Evolutionary conservation across 92 coral and sea anemone species (phyloP).

Genomic region (Paragorgia papillata): DNA sequence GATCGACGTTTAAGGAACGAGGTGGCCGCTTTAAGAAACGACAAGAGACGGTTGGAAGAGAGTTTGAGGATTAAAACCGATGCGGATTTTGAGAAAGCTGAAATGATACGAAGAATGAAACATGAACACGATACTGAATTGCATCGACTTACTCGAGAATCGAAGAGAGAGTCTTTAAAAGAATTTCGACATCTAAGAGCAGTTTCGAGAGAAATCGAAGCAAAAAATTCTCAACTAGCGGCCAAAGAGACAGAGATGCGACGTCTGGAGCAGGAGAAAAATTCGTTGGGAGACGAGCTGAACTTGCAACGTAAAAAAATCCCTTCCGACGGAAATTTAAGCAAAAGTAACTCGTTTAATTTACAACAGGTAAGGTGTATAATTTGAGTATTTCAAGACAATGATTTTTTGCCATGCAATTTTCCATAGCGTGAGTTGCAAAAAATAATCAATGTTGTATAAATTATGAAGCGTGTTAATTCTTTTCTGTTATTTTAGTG

Average conservation of each 20-base stretch:
- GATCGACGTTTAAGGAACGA: conserved; percentile 79
- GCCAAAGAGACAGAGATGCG: conserved; percentile 85
- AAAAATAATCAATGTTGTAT: conserved; percentile 1
- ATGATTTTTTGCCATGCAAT: conserved; percentile 5
- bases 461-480: not conserved
- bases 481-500: not conserved
- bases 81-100: conserved; percentile 94
- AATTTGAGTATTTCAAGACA: not conserved
- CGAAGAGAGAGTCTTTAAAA: conserved; percentile 87
- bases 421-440: conserved; percentile 13
- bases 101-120: conserved; percentile 78
- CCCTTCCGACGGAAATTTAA: conserved; percentile 19
- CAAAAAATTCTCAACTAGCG: conserved; percentile 85
- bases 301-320: conserved; percentile 51
- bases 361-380: conserved; percentile 22
- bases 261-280: conserved; percentile 83
- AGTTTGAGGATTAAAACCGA: conserved; percentile 71
- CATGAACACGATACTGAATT: conserved; percentile 89
- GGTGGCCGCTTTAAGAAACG: conserved; percentile 67
- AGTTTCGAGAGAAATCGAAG: conserved; percentile 82
- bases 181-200: conserved; percentile 85
- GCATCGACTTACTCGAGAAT: conserved; percentile 71
- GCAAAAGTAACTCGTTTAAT: conserved; percentile 41
- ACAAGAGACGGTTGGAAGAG: conserved; percentile 83
- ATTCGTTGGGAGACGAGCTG: conserved; percentile 68